Base-by-base conservation (phyloP, 2,888 invertebrate genomes). In the Sycophila texana region DNA sequence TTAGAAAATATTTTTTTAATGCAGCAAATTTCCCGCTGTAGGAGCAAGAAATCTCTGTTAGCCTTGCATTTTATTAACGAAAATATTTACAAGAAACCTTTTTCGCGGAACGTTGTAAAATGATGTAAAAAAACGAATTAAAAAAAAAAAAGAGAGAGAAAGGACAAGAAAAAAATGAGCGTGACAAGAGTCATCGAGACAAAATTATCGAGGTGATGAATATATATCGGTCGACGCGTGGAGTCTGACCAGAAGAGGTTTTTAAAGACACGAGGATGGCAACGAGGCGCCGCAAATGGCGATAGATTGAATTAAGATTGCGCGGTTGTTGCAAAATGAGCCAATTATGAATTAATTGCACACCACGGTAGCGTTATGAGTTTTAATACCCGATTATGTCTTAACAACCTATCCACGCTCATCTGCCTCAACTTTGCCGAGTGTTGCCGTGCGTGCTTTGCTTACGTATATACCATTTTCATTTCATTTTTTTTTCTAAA, bases 291-390 rank as follows among this genome's bases (percentile, higher is more conserved):
- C 86, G 84, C 85, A 83, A 88, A 88, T 86, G 87, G 88, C 88
- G 88, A 89, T 89, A 89, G 89, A 90, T 90, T 89, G 87, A 90
- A 90, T 89, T 89, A 89, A 90, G 90, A 90, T 90, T 89, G 87
- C 85, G 84, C 83, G 83, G 85, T 86, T 87, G 85, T 85, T 85
- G 87, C 86, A 82, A 86, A 89, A 89, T 88, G 87, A 87, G 88
- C 89, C 89, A 89, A 90, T 90, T 89, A 89, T 88, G 86, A 89
- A 89, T 90, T 89, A 90, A 90, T 90, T 90, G 87, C 85, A 81
- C 83, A 75, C 84, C 84, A 84, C 87, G 85, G 87, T 88, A 88
- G 87, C 87, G 85, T 87, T 87, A 87, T 86, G 87, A 85, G 84
- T 84, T 88, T 89, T 88, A 89, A 89, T 88, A 89, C 87, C 88